These are phyloP conservation scores for Sphinx pinastri DNA, from an alignment of 2,888 invertebrate genomes.

Conservation along the genomic window DNA sequence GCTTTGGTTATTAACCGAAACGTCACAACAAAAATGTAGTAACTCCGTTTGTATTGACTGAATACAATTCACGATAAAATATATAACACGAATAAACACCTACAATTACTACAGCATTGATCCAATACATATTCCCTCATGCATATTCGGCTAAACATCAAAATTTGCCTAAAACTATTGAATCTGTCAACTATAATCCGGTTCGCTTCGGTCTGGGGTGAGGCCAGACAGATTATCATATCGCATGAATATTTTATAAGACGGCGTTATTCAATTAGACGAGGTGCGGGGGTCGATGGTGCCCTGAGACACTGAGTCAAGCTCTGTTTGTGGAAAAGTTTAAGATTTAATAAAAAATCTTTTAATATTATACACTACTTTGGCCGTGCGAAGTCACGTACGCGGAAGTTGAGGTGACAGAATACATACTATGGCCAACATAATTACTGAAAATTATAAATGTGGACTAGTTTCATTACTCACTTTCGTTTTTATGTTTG, in stretches of 20 bases:
- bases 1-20: too few relatives aligned
- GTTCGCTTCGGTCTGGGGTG: conserved; percentile 37
- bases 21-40: too few relatives aligned
- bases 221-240: conserved; percentile 72
- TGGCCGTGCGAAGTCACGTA: not conserved
- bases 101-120: conserved; percentile 2
- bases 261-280: conserved; percentile 74
- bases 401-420: not conserved
- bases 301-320: conserved; percentile 6
- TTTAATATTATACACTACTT: not conserved
- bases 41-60: too few relatives aligned
- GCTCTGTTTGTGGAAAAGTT: conserved; percentile 28
- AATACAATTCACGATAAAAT: not conserved
- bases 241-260: conserved; percentile 82
- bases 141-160: conserved; percentile 58
- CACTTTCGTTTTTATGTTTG: too few relatives aligned
- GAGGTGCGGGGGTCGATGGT: conserved; percentile 13
- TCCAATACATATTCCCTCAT: conserved; percentile 37
- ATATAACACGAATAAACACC: not conserved
- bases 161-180: conserved; percentile 68
- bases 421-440: too few relatives aligned
- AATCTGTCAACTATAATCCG: conserved; percentile 58
- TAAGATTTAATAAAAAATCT: conserved; percentile 11
- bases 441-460: too few relatives aligned
- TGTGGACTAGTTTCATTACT: too few relatives aligned